Percentiles rank a stretch among this genome's conserved stretches.
These are phyloP conservation scores for Elephas maximus DNA, from an alignment of 2,113 vertebrate species.

Conservation along the genomic window DNA sequence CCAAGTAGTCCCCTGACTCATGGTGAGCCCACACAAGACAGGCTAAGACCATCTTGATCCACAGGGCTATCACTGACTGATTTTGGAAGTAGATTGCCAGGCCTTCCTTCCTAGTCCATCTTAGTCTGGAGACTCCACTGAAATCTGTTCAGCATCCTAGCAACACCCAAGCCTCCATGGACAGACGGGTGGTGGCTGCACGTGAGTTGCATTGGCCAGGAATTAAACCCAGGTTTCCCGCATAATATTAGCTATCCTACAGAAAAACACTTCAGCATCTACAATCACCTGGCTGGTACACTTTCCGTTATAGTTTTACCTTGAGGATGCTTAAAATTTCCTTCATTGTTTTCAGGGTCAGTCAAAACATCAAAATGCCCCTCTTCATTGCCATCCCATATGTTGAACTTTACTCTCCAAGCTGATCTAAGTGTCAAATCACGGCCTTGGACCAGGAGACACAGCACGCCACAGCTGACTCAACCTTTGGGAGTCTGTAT, in stretches of 20 bases:
- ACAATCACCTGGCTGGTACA: accelerated
- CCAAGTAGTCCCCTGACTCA: no score
- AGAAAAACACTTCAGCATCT: accelerated
- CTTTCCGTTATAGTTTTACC: constrained; percentile 83
- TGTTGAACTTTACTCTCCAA: constrained; percentile 88
- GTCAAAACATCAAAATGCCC: constrained; percentile 87
- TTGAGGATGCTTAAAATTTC: constrained; percentile 90
- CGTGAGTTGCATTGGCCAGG: no score
- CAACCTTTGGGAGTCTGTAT: constrained; percentile 70
- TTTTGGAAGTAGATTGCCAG: no score
- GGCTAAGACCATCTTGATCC: no score
- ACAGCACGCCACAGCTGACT: constrained; percentile 68
- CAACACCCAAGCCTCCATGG: no score
- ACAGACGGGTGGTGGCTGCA: no score
- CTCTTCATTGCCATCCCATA: constrained; percentile 88
- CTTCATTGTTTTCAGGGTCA: constrained; percentile 91
- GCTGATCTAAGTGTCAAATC: constrained; percentile 87
- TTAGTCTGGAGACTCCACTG: no score
- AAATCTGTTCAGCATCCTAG: no score
- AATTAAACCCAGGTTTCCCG: no score
- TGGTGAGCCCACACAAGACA: no score
- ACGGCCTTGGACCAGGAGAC: constrained; percentile 87
- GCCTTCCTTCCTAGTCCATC: no score
- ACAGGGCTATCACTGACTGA: no score
- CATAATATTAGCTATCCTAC: not conserved